Evolutionary conservation across 1,140 invertebrate genomes (phyloP), one percentile per base, ranked within the genome.

Genomic region (Aporrectodea caliginosa): DNA sequence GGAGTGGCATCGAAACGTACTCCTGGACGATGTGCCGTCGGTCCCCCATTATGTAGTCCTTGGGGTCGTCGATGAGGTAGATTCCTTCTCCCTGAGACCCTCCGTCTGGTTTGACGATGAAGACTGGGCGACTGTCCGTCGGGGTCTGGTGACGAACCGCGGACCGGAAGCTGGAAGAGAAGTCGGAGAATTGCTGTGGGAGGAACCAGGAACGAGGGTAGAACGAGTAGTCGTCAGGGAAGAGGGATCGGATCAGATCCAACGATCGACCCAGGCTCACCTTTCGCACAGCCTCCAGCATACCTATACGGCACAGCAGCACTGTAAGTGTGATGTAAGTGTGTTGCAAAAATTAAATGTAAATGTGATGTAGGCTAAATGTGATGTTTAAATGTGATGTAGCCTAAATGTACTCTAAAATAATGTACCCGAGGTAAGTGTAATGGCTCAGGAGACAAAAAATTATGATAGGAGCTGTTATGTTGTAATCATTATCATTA

Each of bases 1-100:
- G 79, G 79, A 89, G 86, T 22, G 90, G 90, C 81, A 88, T 86
- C 31, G 81, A 81, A 1, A 90, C 79, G 82, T 90, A 90, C 82
- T 90, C 89, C 83, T 90, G 79, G 2, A 79, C 77, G n/a, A 80
- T 68, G 72, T 81, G 73, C 12, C 31, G 31, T 32, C 79, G 58
- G 32, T 31, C 22, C 27, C 30, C 70, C 1, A 73, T 0, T 22
- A 58, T 76, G 75, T 90, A 88, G 30, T 89, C 84, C 16, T 82
- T 79, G 1, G 88, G 85, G 30, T 88, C 87, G 16, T 74, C 22
- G 2, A 90, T 85, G 14, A 90, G 80, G 80, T 90, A 90, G 70
- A 90, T 90, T 16, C 90, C 90, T 2, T 89, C 89, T 0, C 90
- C 90, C 80, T 90, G 90, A 22, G 89, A 87, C 16, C 90, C 90